Evolutionary conservation across 2,888 invertebrate species (phyloP), one percentile per base, ranked within the genome.

Genomic region (Poecilobothrus nobilitatus): DNA sequence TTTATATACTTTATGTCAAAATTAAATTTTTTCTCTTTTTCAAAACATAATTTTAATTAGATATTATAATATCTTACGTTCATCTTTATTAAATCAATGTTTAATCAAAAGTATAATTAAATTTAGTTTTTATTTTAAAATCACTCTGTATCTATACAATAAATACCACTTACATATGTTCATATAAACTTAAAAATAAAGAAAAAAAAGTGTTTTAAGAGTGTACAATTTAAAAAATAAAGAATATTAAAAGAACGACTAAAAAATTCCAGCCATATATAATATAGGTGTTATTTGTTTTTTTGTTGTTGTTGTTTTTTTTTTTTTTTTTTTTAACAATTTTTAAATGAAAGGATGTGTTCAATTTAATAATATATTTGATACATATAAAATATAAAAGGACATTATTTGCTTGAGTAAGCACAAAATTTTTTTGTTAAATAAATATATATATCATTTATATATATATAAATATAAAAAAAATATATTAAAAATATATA

Each of bases 381-480:
- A 63, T 63, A 27, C 27, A 63, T 12, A 63, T 63, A 63, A 63
- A 63, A 22, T 63, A 65, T 65, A 65, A 65, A 65, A 65, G 37
- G 37, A 65, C 33, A 65, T 65, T 65, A 65, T 65, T 33, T 33
- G 65, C 65, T 65, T 33, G 20, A 37, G 65, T n/a, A 65, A 65
- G 65, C 65, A 65, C 65, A 65, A 65, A 65, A 65, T 65, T 37
- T 65, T 53, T 65, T 65, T 33, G 65, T 18, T 65, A 34, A 65
- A 65, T 34, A 65, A 65, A 65, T 22, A 22, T 5, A 63, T 6
- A 18, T n/a, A n/a, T n/a, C 12, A 22, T 63, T 63, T 27, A 22
- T 63, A 18, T 53, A 18, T 53, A 12, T 63, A 15, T 65, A 27
- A 33, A 15, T 20, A 34, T 37, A 33, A 33, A 64, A 27, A 64